A percentile compares a stretch with the other conserved stretches of the same genome.
Conservation (phyloP, 2,888 invertebrate genomes). For the Drosophila monieri region DNA sequence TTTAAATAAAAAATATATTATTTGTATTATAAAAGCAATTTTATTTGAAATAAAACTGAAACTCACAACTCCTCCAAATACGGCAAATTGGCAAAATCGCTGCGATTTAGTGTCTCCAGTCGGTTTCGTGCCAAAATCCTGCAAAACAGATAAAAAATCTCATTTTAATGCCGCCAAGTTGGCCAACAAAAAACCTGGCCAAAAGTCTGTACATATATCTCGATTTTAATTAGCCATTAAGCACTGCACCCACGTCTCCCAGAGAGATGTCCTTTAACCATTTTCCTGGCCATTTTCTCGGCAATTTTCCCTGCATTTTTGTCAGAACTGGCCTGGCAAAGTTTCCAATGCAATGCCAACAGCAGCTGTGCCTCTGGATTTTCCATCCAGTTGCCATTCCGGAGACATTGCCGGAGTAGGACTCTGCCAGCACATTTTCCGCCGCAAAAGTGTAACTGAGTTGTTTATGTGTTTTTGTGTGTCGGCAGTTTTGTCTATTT, state of each 20-base stretch:
- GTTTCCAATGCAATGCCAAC: constrained; percentile 50
- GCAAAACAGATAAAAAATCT: constrained; percentile 46
- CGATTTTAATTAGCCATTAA: constrained; percentile 73
- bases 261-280: not conserved
- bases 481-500: constrained; percentile 42
- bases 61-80: constrained; percentile 81
- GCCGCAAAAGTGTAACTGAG: constrained; percentile 70
- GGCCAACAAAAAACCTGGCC: constrained; percentile 38
- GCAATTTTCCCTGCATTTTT: not conserved
- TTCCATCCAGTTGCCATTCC: not conserved
- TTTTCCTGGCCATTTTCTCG: not conserved
- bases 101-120: constrained; percentile 68
- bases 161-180: constrained; percentile 60
- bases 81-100: constrained; percentile 75
- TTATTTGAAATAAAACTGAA: too few species aligned
- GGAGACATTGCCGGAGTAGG: not conserved
- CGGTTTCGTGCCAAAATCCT: constrained; percentile 82
- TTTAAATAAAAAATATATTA: constrained; percentile 1
- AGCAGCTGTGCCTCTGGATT: constrained; percentile 58
- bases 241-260: constrained; percentile 39
- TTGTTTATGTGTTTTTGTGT: constrained; percentile 69
- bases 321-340: constrained; percentile 48
- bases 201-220: constrained; percentile 38
- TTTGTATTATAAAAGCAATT: not conserved
- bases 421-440: constrained; percentile 2